Evolutionary conservation across 2,888 invertebrate species (phyloP).

Genomic region (Cheilosia vernalis): DNA sequence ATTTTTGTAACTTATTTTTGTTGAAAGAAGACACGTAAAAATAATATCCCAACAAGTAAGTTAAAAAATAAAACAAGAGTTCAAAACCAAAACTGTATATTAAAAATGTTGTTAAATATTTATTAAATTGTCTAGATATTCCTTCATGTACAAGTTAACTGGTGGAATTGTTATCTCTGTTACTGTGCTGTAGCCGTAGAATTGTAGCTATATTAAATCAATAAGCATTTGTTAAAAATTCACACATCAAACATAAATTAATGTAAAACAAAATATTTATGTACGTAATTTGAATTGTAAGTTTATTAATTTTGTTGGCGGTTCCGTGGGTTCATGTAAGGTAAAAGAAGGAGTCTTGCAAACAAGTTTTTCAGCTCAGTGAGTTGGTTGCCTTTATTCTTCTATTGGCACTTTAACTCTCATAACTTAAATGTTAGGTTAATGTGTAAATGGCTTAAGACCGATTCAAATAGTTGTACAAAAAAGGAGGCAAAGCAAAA

Average conservation of each 20-base stretch:
- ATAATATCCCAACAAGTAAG: conserved; percentile 14
- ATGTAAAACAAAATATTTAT: background rate
- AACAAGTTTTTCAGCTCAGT: too few species aligned
- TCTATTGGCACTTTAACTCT: too few species aligned
- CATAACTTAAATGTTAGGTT: too few species aligned
- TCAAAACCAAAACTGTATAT: conserved; percentile 76
- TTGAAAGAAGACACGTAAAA: background rate
- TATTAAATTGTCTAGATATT: conserved; percentile 47
- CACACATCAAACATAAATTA: conserved; percentile 52
- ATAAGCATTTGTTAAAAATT: conserved; percentile 56
- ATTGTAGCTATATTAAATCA: background rate
- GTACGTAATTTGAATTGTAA: background rate
- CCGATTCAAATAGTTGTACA: too few species aligned
- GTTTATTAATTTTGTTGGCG: background rate
- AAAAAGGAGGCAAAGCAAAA: too few species aligned
- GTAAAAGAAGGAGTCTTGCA: too few species aligned
- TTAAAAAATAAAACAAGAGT: conserved; percentile 76
- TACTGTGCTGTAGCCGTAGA: conserved; percentile 43
- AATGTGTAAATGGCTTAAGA: too few species aligned
- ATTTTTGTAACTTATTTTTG: background rate
- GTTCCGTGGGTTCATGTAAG: background rate
- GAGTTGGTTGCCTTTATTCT: too few species aligned
- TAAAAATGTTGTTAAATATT: conserved; percentile 35
- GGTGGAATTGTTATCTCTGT: conserved; percentile 55
- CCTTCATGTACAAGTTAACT: conserved; percentile 52